Percentiles rank a stretch among this genome's conserved stretches.
phyloP scores from a whole-genome alignment of 2,113 vertebrate genomes.

The Bothrops jararaca region DNA sequence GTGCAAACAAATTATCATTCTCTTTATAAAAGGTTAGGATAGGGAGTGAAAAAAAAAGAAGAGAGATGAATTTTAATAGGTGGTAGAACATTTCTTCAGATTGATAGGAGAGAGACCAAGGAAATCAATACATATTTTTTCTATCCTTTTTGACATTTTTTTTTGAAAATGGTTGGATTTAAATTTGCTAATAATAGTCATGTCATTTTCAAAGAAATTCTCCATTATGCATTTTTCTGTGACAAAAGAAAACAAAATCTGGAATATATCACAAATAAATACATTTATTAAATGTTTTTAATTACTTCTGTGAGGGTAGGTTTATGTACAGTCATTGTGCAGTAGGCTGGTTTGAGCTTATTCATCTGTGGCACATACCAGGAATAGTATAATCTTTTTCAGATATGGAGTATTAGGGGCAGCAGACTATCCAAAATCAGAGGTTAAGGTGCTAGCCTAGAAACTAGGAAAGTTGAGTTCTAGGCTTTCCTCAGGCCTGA shows the following conservation, averaged over 20 bases:
- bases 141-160: not conserved
- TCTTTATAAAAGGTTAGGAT: slow-evolving; percentile 3
- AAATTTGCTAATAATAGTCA: not conserved
- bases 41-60: not conserved
- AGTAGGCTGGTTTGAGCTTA: not conserved
- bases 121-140: not conserved
- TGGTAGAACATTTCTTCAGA: not conserved
- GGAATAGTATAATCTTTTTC: not conserved
- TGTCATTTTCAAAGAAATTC: not conserved
- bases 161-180: not conserved
- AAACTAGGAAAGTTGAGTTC: not conserved
- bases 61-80: not conserved
- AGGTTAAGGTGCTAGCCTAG: too few relatives aligned
- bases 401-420: not conserved
- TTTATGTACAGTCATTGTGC: too few relatives aligned
- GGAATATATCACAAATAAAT: not conserved
- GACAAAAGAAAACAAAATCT: not conserved
- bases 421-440: not conserved
- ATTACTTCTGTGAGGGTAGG: not conserved
- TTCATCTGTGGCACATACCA: not conserved
- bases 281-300: not conserved
- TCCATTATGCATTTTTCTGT: not conserved
- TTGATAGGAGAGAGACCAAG: not conserved
- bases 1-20: slow-evolving; percentile 11
- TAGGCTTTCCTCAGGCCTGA: not conserved